Evolutionary conservation across 2,113 vertebrate genomes (phyloP), one percentile per base, ranked within the genome.

Genomic region (Spheniscus mendiculus): DNA sequence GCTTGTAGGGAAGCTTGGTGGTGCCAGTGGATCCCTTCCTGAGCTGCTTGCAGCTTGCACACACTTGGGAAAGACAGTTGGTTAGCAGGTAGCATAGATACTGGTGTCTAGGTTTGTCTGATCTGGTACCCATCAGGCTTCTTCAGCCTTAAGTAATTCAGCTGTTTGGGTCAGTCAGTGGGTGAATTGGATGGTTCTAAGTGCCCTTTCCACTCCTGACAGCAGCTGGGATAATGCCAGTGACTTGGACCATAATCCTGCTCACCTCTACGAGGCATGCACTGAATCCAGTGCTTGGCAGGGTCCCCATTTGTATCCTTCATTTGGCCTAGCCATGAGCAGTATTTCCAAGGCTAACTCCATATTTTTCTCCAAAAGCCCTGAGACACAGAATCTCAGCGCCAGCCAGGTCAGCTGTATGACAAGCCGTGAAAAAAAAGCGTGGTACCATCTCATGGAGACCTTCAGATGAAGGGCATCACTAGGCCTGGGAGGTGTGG

Each of bases 191-290:
- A 22, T 61, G 34, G 18, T 42, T 87, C 49, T 27, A 36, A 59
- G 30, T 7, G 6, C 12, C 40, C 13, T 70, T 18, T 65, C 61
- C 53, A 38, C 34, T 81, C 15, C 58, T 65, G n/a, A 11, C 40
- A 32, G 40, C 19, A 80, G n/a, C 62, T 72, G 40, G 20, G 47
- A 42, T 67, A 50, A 62, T 58, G 38, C 45, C 15, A 21, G 30
- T 62, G 76, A 36, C 32, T 29, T 76, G 47, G 8, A 42, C 66
- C 17, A 10, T 36, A 66, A 83, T 45, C 23, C 62, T 87, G 38
- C 56, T 72, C 14, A 21, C 34, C n/a, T 76, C 27, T 55, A 5
- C 0, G 0, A 49, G 36, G 47, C 27, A 15, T 15, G 23, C 25
- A 9, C 47, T 25, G 52, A 53, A 55, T 25, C 25, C 15, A 22